Percentiles rank a stretch among this genome's conserved stretches.
Conservation (phyloP, 2,888 invertebrate genomes). For the Itoplectis maculator region DNA sequence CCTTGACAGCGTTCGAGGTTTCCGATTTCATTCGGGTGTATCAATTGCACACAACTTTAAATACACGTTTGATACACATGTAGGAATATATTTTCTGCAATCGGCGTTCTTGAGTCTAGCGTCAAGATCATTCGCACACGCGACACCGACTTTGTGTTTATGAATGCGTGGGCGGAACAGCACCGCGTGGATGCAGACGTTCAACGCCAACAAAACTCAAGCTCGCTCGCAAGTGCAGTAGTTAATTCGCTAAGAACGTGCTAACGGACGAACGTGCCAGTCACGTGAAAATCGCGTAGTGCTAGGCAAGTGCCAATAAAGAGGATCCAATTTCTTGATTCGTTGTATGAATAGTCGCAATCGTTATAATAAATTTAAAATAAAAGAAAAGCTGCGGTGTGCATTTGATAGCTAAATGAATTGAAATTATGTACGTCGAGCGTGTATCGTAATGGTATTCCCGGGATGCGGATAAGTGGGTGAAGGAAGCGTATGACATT, state of each 20-base stretch:
- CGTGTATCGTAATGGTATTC: neutral
- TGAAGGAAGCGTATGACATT: constrained; percentile 33
- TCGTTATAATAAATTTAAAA: constrained; percentile 16
- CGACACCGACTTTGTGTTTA: constrained; percentile 63
- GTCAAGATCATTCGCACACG: constrained; percentile 64
- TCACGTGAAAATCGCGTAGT: constrained; percentile 20
- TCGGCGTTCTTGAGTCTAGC: neutral
- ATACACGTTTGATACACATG: neutral
- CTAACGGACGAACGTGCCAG: constrained; percentile 13
- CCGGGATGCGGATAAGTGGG: constrained; percentile 39
- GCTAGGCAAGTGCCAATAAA: constrained; percentile 31
- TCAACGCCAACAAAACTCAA: constrained; percentile 20
- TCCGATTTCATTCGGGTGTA: constrained; percentile 14
- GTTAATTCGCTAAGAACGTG: constrained; percentile 16
- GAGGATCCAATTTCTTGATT: constrained; percentile 3
- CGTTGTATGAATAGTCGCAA: neutral
- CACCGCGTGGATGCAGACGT: constrained; percentile 52
- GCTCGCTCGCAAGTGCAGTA: neutral
- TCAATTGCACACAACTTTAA: neutral
- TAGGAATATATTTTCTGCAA: neutral
- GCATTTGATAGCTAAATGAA: neutral
- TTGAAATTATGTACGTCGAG: neutral
- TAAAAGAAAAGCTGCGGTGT: neutral
- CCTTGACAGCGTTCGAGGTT: constrained; percentile 31
- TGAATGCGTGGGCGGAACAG: constrained; percentile 56